Evolutionary conservation across 2,113 vertebrate genomes (phyloP).

Genomic region (Synodontis membranacea): DNA sequence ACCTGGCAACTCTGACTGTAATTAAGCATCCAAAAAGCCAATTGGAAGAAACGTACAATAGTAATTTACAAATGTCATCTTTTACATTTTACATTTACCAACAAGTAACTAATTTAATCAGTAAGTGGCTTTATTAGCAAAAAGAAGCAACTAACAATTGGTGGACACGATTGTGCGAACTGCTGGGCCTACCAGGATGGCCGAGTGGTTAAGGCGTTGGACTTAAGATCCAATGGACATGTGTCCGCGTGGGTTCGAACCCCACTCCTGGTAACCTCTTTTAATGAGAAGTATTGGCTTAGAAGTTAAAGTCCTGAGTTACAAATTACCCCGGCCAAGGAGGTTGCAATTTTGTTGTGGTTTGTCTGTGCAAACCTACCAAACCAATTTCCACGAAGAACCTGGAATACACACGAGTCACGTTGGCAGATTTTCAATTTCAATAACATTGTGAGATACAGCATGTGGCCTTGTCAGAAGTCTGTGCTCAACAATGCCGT

Average conservation of each 20-base stretch:
- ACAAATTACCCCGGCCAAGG: too few species aligned
- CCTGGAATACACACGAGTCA: too few species aligned
- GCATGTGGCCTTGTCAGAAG: too few species aligned
- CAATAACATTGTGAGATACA: too few species aligned
- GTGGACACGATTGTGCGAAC: rapidly evolving
- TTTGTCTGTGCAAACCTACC: too few species aligned
- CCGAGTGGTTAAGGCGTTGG: neutral
- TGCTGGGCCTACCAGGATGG: neutral
- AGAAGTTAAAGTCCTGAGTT: neutral
- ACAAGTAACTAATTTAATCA: neutral
- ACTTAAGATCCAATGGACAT: neutral
- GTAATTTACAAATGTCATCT: neutral
- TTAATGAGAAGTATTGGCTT: neutral
- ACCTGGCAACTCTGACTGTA: neutral
- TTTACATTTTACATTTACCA: neutral
- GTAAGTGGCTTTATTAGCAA: neutral
- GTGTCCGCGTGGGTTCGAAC: neutral
- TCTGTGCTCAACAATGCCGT: too few species aligned
- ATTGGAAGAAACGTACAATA: neutral
- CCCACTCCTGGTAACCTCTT: neutral
- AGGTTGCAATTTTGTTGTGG: too few species aligned
- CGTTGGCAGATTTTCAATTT: too few species aligned
- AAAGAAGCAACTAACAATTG: neutral
- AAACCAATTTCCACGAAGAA: too few species aligned
- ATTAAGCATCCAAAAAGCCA: neutral